These are phyloP conservation scores for Ochotona princeps DNA, from an alignment of 2,113 vertebrate genomes.

Conservation along the genomic window DNA sequence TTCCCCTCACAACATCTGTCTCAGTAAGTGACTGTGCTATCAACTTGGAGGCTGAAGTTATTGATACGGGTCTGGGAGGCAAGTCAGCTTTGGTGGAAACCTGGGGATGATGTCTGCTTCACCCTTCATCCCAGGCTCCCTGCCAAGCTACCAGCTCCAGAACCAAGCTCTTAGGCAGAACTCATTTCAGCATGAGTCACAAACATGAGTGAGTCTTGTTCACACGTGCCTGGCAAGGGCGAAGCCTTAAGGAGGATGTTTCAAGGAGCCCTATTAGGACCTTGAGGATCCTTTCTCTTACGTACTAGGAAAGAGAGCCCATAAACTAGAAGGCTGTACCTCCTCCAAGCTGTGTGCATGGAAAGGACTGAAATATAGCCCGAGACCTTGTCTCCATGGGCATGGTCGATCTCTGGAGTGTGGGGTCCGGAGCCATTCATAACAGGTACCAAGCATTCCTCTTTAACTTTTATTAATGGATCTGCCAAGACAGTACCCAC, in stretches of 20 bases:
- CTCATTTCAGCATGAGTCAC: slow-evolving; percentile 50
- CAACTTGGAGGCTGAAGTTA: neutral
- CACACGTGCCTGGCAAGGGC: slow-evolving; percentile 9
- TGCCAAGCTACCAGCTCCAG: slow-evolving; percentile 31
- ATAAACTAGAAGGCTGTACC: neutral
- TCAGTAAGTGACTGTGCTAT: neutral
- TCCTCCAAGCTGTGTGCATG: neutral
- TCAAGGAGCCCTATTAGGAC: neutral
- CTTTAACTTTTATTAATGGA: neutral
- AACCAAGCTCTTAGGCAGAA: neutral
- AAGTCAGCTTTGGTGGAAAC: neutral
- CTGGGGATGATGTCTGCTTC: neutral
- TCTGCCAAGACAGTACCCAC: neutral
- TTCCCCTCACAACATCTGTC: neutral
- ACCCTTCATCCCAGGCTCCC: neutral
- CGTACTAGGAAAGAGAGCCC: neutral
- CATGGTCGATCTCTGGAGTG: neutral
- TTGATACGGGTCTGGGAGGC: neutral
- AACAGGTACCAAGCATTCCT: neutral
- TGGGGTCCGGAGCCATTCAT: neutral
- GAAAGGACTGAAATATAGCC: neutral
- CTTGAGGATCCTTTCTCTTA: neutral
- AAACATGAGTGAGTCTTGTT: slow-evolving; percentile 50
- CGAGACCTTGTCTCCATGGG: neutral
- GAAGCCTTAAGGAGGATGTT: neutral